Base-by-base conservation (phyloP, 2,113 vertebrate genomes). In the Ploceus nigricollis region DNA sequence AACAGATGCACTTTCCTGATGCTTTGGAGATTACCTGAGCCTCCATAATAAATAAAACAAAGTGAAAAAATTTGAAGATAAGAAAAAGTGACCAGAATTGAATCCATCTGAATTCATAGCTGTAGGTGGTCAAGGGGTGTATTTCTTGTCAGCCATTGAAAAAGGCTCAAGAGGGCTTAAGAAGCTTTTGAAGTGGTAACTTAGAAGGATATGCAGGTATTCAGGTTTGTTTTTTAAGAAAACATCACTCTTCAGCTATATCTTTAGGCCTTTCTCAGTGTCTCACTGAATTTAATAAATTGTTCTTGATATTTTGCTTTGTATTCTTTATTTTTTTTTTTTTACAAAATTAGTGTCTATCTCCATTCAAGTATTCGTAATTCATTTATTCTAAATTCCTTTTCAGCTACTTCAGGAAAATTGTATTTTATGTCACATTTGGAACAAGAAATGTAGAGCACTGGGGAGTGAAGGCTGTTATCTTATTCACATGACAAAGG, bases 391-490 rank as follows among this genome's bases (percentile, higher is more conserved):
- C 58, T 69, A 82, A 93, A 94, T 69, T 94, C 39, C 31, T 87
- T 82, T 90, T 93, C 51, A 66, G 58, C 63, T 93, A 61, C 79
- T 90, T 13, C 3, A 90, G 58, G 39, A 91, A 91, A 93, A 71
- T 48, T 89, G 83, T 93, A 50, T 89, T 94, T 94, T 84, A 37
- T 93, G 75, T 90, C 78, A 73, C 50, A 82, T 82, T 82, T 87
- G 71, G 75, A 91, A 82, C 35, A 77, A 80, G 76, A 77, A 80
- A 51, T 40, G 42, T 39, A 66, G 58, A 76, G 37, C 2, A 9
- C 50, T 86, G 78, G 75, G 82, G 87, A 95, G 50, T 76, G 90
- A 96, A 95, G 75, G 47, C 89, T 97, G 90, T 94, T 96, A 82
- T 77, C 82, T 95, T 90, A 93, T 77, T 91, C 78, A 58, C 66